Evolutionary conservation across 2,113 vertebrate genomes (phyloP), one percentile per base, ranked within the genome.

Genomic region (Verasper variegatus): DNA sequence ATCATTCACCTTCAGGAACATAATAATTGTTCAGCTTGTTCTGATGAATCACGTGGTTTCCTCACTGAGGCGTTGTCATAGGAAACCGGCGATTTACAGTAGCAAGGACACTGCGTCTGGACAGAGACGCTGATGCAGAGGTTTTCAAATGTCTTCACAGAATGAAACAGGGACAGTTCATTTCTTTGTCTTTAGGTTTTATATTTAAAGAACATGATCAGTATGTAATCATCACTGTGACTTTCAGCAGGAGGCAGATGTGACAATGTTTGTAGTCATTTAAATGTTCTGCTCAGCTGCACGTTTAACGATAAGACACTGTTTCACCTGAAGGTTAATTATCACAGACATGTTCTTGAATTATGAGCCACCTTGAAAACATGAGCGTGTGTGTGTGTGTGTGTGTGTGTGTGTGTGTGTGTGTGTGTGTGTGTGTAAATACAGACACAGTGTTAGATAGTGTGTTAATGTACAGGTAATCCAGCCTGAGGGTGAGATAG

Each of bases 281-380:
- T 71, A 58, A 49, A 85, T 55, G 4, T 71, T 64, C 69, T 60
- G 71, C 71, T 83, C 74, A 78, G 42, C 27, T 68, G 17, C 9
- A n/a, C 56, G 31, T 45, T 68, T 83, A 76, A 85, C 81, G 71
- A 85, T 6, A 47, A 42, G 35, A 74, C 61, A 14, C 40, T 23
- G 62, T 80, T 76, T 76, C 78, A 71, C 75, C 76, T 80, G 79
- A 74, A 83, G 80, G 75, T 80, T 85, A 75, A 87, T 83, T 77
- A 79, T 78, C 69, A 75, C 49, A 81, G 51, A 54, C 74, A 18
- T 72, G 79, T 69, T 82, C 63, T 4, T 64, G 27, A 70, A 81
- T 76, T 72, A 85, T 54, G 71, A 81, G 74, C 18, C 51, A 54
- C 51, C 51, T 54, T 62, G 57, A 79, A 74, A 70, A 40, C 75